Evolutionary conservation across 2,113 vertebrate genomes (phyloP).

Genomic region (Clarias macrocephalus): DNA sequence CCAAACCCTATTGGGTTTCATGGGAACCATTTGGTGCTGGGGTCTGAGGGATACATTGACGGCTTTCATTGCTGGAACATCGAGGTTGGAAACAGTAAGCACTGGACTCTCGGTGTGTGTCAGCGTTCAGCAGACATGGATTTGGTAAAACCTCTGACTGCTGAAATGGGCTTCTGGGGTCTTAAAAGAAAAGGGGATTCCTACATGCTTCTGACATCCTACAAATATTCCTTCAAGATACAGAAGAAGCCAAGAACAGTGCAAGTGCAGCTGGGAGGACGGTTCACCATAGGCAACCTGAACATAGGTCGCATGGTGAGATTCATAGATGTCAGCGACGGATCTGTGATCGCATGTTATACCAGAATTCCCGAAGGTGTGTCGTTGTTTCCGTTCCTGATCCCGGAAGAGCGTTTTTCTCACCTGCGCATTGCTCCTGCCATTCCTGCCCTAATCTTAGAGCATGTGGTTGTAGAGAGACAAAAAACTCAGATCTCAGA

Average conservation of each 20-base stretch:
- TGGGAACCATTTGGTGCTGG: conserved; percentile 5
- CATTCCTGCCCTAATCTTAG: neutral
- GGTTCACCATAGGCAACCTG: neutral
- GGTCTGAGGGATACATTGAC: conserved; percentile 15
- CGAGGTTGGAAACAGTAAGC: conserved; percentile 52
- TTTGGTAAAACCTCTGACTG: conserved; percentile 15
- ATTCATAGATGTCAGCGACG: conserved; percentile 15
- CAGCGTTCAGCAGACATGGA: neutral
- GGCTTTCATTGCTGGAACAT: conserved; percentile 24
- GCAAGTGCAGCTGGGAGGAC: neutral
- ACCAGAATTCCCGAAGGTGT: neutral
- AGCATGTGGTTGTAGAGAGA: neutral
- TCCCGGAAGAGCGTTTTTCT: neutral
- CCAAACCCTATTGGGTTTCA: neutral
- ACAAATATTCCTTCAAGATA: neutral
- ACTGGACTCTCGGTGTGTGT: conserved; percentile 59
- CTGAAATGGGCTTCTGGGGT: conserved; percentile 56
- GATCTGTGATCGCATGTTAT: neutral
- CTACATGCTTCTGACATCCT: neutral
- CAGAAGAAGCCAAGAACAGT: neutral
- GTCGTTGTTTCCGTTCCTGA: conserved; percentile 29
- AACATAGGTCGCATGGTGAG: conserved; percentile 6
- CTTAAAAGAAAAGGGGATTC: conserved; percentile 47
- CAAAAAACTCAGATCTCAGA: neutral
- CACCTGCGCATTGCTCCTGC: conserved; percentile 1